Base-by-base conservation (phyloP, 2,888 invertebrate genomes). In the Doris montereyensis region DNA sequence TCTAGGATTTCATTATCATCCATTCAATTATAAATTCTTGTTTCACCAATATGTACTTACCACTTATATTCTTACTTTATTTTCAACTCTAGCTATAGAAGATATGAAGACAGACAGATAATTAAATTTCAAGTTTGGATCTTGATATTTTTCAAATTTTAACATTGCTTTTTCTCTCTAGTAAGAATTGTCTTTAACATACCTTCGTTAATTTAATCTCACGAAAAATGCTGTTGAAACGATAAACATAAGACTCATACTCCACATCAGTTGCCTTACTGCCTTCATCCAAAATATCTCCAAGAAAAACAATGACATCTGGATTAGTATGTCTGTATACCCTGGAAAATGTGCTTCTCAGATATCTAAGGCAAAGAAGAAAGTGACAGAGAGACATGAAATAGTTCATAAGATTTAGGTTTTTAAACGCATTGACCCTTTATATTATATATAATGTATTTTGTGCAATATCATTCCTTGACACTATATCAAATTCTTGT, bases 281-380 rank as follows among this genome's bases (percentile, higher is more conserved):
- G 0, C 98, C 98, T 92, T 99, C 99, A 89, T 99, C 98, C 93
- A 97, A 95, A 73, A 98, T 93, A 92, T 99, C 99, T 0, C 99
- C 99, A 78, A 99, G 93, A 92, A 97, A 98, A 67, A 97, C 94
- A 72, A 98, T 93, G 17, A 96, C 93, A 91, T 98, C 94, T 8
- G 98, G 98, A 84, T 95, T 92, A 67, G 95, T 93, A 89, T 95
- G 94, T 58, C 93, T 91, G 57, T 94, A 90, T 1, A 95, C 97
- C 83, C 94, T 93, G 17, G 93, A 92, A 91, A 96, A 98, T 58
- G 97, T 96, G 87, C 95, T 94, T 52, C 93, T 92, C 77, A 98
- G 91, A 91, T 95, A 98, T 88, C 97, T 96, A 92, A 76, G 93
- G 91, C 83, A 80, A 78, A 24, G 8, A 70, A 57, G 30, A 30